Conservation (phyloP, 2,113 vertebrate genomes). For the Elephas maximus region DNA sequence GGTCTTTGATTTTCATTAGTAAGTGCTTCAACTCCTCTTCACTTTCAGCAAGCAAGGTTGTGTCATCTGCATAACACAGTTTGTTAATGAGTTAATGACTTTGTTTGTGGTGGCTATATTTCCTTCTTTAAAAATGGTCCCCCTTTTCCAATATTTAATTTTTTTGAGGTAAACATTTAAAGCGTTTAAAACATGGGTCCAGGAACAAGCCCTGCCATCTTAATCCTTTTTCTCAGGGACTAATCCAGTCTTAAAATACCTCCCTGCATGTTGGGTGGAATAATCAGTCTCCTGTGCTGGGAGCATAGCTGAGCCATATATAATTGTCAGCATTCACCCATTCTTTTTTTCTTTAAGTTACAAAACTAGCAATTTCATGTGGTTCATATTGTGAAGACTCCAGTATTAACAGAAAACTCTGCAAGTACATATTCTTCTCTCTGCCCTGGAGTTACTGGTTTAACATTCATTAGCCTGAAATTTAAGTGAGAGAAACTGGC, state of each 20-base stretch:
- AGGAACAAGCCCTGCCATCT: background rate
- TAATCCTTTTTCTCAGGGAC: slow-evolving; percentile 37
- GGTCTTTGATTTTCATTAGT: too few species aligned
- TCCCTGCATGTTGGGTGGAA: background rate
- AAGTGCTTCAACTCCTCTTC: too few species aligned
- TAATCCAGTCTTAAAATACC: slow-evolving; percentile 11
- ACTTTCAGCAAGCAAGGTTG: too few species aligned
- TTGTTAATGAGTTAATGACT: too few species aligned
- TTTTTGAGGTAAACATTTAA: slow-evolving; percentile 4
- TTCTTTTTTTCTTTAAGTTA: background rate
- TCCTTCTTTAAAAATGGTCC: slow-evolving; percentile 14
- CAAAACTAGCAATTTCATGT: background rate
- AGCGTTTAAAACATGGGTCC: background rate
- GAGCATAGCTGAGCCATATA: background rate
- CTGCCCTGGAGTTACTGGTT: slow-evolving; percentile 30
- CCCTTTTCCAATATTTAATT: background rate
- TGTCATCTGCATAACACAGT: too few species aligned
- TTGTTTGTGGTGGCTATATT: background rate
- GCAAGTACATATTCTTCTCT: slow-evolving; percentile 20
- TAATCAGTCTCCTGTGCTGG: background rate
- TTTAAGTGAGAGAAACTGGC: background rate
- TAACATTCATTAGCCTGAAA: background rate
- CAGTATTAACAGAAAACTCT: slow-evolving; percentile 48
- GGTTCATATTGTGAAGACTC: background rate
- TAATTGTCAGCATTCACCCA: background rate